These are phyloP conservation scores for Heterohyrax brucei DNA, from an alignment of 2,797 vertebrate genomes.

Conservation along the genomic window DNA sequence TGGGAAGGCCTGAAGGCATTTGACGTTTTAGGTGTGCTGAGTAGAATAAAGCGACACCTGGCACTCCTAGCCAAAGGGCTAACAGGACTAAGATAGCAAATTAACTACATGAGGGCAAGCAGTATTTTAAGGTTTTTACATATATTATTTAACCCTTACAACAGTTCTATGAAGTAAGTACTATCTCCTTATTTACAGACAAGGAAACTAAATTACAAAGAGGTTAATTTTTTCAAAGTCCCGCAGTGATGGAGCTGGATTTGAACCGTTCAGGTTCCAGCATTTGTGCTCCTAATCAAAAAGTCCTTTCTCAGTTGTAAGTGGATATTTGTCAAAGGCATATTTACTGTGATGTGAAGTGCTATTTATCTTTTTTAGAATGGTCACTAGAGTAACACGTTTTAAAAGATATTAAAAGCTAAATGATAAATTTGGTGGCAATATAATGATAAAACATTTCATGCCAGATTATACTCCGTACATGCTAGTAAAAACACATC, in stretches of 20 bases:
- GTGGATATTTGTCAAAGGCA: neutral
- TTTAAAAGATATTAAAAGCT: constrained; percentile 1
- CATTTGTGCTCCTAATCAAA: neutral
- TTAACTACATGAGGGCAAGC: too few species aligned
- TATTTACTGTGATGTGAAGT: neutral
- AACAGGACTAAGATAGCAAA: neutral
- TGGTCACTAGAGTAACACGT: neutral
- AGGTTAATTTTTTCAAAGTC: neutral
- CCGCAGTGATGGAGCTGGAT: neutral
- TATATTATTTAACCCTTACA: neutral
- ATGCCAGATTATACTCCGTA: neutral
- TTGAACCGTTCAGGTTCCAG: neutral
- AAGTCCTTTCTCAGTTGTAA: neutral
- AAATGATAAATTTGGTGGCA: neutral
- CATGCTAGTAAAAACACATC: neutral
- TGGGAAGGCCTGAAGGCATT: neutral
- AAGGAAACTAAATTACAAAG: neutral
- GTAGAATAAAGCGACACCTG: neutral
- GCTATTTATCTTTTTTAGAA: neutral
- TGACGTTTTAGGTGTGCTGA: neutral
- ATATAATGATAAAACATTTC: constrained; percentile 11
- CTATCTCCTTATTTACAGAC: too few species aligned
- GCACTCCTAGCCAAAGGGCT: neutral
- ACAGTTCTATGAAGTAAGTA: too few species aligned
- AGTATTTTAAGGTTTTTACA: neutral